Conservation (phyloP, 2,888 invertebrate species). For the Tipula vernalis region DNA sequence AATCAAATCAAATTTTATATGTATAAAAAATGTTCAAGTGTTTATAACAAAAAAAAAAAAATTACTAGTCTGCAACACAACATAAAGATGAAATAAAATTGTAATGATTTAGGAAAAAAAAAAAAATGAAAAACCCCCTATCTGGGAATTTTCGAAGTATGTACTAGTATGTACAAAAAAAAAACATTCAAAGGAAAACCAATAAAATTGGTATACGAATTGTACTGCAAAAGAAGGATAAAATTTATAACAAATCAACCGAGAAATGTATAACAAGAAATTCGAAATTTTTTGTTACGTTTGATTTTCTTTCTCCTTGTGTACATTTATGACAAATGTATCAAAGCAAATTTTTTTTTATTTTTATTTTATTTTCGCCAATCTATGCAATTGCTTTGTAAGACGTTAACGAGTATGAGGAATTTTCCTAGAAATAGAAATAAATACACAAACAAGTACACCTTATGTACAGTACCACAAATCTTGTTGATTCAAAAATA, state of each 20-base stretch:
- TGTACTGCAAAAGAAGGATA: background rate
- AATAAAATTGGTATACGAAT: background rate
- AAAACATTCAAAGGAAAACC: background rate
- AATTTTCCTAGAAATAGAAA: background rate
- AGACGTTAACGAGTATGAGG: background rate
- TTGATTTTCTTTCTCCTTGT: background rate
- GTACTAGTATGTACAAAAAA: background rate
- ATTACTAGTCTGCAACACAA: background rate
- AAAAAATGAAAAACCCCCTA: too few species aligned
- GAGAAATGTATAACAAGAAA: background rate
- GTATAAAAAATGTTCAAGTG: too few species aligned
- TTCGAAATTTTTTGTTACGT: background rate
- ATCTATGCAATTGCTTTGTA: background rate
- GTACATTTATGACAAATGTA: background rate
- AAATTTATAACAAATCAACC: background rate
- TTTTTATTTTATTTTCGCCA: background rate
- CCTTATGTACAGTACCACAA: background rate
- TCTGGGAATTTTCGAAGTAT: too few species aligned
- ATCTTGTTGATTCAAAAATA: background rate
- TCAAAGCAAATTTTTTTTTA: background rate
- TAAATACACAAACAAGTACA: background rate
- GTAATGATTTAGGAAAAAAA: background rate
- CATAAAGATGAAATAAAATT: background rate
- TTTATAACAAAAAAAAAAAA: background rate
- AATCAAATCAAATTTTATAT: background rate